phyloP scores from a whole-genome alignment of 2,888 invertebrate genomes.

The Nemapogon koenigi region DNA sequence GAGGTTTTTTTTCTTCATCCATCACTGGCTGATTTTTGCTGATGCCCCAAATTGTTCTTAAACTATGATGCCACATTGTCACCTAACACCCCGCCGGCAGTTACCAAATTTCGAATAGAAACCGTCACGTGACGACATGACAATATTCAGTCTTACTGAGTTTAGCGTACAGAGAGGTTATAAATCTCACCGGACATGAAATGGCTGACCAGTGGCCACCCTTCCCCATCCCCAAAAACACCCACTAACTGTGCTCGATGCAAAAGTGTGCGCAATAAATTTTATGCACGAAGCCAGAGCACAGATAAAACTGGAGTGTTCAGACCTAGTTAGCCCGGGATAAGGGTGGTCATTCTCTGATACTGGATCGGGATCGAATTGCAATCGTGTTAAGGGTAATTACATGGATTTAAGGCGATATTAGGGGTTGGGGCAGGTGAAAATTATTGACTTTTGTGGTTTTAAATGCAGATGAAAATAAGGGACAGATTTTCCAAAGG shows the following conservation, averaged over 20 bases:
- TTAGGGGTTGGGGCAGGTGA: too few relatives aligned
- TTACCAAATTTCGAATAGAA: background rate
- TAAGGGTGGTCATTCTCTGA: constrained; percentile 49
- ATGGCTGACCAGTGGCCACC: constrained; percentile 57
- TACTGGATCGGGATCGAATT: background rate
- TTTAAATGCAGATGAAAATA: too few relatives aligned
- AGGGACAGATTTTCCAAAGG: too few relatives aligned
- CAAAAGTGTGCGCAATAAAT: constrained; percentile 65
- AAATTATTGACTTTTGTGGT: too few relatives aligned
- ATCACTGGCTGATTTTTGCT: too few relatives aligned
- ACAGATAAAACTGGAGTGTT: constrained; percentile 49
- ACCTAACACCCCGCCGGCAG: background rate
- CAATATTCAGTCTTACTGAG: constrained; percentile 39
- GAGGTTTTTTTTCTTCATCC: too few relatives aligned
- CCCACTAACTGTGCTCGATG: constrained; percentile 39
- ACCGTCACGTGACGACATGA: constrained; percentile 14
- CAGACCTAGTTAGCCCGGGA: constrained; percentile 16
- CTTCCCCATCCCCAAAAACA: constrained; percentile 22
- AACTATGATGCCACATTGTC: too few relatives aligned
- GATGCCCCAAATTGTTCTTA: too few relatives aligned
- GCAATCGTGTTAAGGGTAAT: too few relatives aligned
- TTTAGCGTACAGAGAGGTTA: constrained; percentile 46
- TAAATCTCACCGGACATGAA: constrained; percentile 62
- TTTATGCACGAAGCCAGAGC: constrained; percentile 57
- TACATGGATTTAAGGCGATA: too few relatives aligned